Evolutionary conservation across 2,797 vertebrate species (phyloP), one percentile per base, ranked within the genome.

Genomic region (Salarias fasciatus): DNA sequence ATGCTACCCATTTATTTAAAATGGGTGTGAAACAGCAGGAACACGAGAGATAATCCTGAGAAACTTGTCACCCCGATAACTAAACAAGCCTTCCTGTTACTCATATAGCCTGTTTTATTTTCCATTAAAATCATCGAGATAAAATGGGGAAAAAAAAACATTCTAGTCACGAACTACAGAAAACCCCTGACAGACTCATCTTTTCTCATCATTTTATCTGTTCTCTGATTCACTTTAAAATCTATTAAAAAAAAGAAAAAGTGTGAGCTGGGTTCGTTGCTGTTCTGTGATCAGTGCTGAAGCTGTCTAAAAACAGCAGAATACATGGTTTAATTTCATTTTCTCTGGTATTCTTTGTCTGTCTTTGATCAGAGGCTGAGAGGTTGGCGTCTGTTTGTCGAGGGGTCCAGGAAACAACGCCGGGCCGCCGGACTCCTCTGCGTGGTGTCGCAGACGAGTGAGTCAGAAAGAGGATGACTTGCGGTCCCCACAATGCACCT

Each of bases 311-410:
- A 87, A 91, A 47, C 86, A 86, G 74, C 86, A 91, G 24, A 2
- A 2, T 84, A 85, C 88, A 92, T 92, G 88, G 91, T 89, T 81
- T 18, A 8, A 51, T 44, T 63, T 67, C 54, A 42, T 48, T 55
- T 28, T 66, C 71, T 72, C 68, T 80, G 46, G 63, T 66, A 59
- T 52, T 52, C 65, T 70, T 67, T 60, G 66, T 81, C 64, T 79
- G 78, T 73, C 82, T 89, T 87, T 88, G 68, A 85, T 86, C 73
- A 69, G 51, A 63, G 62, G 90, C 92, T 94, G 91, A 93, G 89
- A 92, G 90, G 91, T 91, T 94, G 86, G 89, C 77, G 75, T 94
- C 94, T 92, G 91, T 92, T 92, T 87, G 88, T 83, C 89, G 87
- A 87, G 83, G 63, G 70, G 85, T 79, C 89, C 93, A 91, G 89